A percentile compares a stretch with the other conserved stretches of the same genome.
These are phyloP conservation scores for Odontomachus brunneus DNA, from an alignment of 1,140 invertebrate genomes.

Conservation along the genomic window DNA sequence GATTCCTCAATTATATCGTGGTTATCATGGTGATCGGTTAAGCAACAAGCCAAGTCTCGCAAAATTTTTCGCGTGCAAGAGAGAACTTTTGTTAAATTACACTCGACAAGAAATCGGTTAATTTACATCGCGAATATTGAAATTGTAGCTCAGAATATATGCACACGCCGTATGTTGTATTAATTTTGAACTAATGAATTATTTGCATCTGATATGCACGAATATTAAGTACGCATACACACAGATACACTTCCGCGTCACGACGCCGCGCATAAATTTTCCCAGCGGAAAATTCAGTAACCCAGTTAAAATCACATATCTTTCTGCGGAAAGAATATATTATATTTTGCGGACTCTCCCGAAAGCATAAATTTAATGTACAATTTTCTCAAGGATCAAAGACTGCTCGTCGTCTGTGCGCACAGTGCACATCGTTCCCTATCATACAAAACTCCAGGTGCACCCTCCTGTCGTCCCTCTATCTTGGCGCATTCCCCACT, in stretches of 20 bases:
- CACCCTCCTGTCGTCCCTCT: conserved; percentile 28
- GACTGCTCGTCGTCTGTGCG: neutral
- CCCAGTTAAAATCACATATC: conserved; percentile 30
- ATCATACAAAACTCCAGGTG: conserved; percentile 36
- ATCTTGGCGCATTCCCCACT: conserved; percentile 32
- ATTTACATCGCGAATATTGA: too few relatives aligned
- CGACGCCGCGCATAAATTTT: conserved; percentile 1
- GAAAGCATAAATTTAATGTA: conserved; percentile 43
- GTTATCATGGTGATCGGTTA: neutral
- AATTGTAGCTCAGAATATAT: too few relatives aligned
- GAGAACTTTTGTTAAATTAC: too few relatives aligned
- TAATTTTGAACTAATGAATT: too few relatives aligned
- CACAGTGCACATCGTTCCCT: conserved; percentile 27
- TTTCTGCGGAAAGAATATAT: neutral
- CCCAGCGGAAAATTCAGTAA: conserved; percentile 8
- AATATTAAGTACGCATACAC: neutral
- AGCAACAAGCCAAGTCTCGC: neutral
- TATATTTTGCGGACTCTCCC: neutral
- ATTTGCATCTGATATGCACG: too few relatives aligned
- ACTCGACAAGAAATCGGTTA: too few relatives aligned
- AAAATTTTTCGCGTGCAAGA: too few relatives aligned
- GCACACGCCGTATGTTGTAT: too few relatives aligned
- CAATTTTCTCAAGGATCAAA: conserved; percentile 55
- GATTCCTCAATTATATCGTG: neutral
- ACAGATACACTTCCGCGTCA: neutral